Evolutionary conservation across 2,797 vertebrate genomes (phyloP).

Genomic region (Neostethus bicornis): DNA sequence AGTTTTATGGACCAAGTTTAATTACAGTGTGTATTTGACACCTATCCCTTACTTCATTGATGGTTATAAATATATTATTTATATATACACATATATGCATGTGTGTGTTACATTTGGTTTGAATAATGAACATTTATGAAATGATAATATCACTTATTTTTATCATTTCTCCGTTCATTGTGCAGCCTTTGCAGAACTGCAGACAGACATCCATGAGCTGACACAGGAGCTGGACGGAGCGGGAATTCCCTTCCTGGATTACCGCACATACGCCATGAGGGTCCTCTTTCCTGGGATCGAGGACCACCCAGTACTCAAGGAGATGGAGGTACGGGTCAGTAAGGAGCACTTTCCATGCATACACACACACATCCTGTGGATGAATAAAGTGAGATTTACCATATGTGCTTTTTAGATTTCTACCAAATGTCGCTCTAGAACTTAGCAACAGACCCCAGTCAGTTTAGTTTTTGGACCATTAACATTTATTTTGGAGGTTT

Average conservation of each 20-base stretch:
- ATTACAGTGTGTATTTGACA: no score
- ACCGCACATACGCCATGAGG: slow-evolving; percentile 98
- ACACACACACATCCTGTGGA: slow-evolving; percentile 10
- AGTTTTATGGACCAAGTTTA: no score
- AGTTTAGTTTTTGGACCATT: no score
- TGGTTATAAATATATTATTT: no score
- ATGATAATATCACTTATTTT: background rate
- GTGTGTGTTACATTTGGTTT: no score
- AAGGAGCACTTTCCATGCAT: slow-evolving; percentile 48
- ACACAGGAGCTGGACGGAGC: slow-evolving; percentile 96
- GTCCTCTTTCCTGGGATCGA: slow-evolving; percentile 98
- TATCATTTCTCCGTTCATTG: background rate
- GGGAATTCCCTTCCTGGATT: slow-evolving; percentile 97
- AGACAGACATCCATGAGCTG: slow-evolving; percentile 97
- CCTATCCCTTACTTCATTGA: no score
- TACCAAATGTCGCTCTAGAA: no score
- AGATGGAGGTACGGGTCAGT: slow-evolving; percentile 94
- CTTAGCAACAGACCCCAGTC: background rate
- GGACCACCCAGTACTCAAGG: slow-evolving; percentile 97
- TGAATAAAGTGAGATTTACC: background rate
- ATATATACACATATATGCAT: no score
- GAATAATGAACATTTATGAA: no score
- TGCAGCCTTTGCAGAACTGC: slow-evolving; percentile 94
- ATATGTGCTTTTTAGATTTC: background rate
- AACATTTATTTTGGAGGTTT: background rate